These are phyloP conservation scores for Asbolus verrucosus DNA, from an alignment of 1,140 invertebrate species.

Conservation along the genomic window DNA sequence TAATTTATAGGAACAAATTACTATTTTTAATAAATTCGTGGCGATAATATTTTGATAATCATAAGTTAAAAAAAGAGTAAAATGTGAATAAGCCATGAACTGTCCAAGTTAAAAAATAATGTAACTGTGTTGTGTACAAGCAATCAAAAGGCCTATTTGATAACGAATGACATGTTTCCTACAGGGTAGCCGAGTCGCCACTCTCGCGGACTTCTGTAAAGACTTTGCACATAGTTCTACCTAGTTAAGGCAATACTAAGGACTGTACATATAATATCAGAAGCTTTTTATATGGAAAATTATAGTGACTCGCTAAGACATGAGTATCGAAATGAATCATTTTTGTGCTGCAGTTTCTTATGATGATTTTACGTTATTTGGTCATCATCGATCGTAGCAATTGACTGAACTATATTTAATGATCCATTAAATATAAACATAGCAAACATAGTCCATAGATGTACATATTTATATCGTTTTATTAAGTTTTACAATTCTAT, in stretches of 20 bases:
- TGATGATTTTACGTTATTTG: conserved; percentile 48
- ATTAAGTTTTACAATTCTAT: conserved; percentile 58
- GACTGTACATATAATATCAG: conserved; percentile 63
- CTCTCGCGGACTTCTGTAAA: conserved; percentile 43
- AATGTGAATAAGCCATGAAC: conserved; percentile 57
- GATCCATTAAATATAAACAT: conserved; percentile 50
- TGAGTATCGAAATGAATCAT: conserved; percentile 46
- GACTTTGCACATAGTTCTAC: conserved; percentile 52
- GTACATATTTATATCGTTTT: conserved; percentile 58
- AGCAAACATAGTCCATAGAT: conserved; percentile 57
- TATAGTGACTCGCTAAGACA: conserved; percentile 52
- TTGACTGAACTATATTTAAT: conserved; percentile 53
- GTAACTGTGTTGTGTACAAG: conserved; percentile 60
- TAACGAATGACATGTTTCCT: conserved; percentile 53
- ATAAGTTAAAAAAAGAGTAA: conserved; percentile 44
- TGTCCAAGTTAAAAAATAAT: conserved; percentile 56
- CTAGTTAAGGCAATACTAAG: conserved; percentile 57
- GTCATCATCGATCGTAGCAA: conserved; percentile 49
- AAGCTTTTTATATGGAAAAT: conserved; percentile 65
- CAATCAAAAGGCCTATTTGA: conserved; percentile 61
- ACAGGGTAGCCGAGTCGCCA: conserved; percentile 60
- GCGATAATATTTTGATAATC: conserved; percentile 58
- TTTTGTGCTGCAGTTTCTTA: conserved; percentile 58
- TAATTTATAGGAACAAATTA: conserved; percentile 61
- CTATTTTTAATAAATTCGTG: conserved; percentile 61